Conservation (phyloP, 2,797 vertebrate genomes). For the Enteromius thamalakanensis region DNA sequence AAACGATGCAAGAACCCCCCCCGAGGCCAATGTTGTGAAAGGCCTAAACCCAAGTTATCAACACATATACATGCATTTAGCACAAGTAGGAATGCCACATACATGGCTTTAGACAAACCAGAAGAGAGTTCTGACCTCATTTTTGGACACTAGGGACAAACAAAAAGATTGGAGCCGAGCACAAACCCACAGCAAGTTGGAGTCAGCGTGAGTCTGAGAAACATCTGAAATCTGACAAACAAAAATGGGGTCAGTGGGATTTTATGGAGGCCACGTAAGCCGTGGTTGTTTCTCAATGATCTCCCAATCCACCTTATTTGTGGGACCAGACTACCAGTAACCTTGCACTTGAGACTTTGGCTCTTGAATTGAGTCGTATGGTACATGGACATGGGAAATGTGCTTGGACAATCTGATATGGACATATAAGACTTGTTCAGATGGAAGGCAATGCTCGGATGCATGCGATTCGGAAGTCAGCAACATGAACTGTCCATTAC, state of each 20-base stretch:
- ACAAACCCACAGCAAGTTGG: background rate
- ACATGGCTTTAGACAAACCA: background rate
- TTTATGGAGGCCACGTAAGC: background rate
- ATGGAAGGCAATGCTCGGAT: background rate
- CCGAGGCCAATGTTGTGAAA: background rate
- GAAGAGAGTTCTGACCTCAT: conserved; percentile 21
- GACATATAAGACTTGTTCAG: conserved; percentile 19
- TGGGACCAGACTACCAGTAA: background rate
- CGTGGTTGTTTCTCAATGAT: background rate
- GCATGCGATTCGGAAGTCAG: background rate
- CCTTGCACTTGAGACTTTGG: background rate
- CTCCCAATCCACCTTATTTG: background rate
- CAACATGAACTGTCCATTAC: background rate
- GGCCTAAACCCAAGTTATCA: conserved; percentile 4
- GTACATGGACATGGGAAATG: conserved; percentile 12
- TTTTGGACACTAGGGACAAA: conserved; percentile 19
- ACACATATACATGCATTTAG: background rate
- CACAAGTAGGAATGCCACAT: background rate
- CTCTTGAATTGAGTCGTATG: background rate
- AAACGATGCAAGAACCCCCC: conserved; percentile 1
- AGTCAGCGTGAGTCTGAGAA: background rate
- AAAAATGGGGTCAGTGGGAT: conserved; percentile 3
- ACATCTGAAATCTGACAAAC: background rate
- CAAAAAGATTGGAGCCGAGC: conserved; percentile 12
- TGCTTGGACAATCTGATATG: conserved; percentile 18